Conservation (phyloP, 2,888 invertebrate species). For the Pristionchus mayeri region DNA sequence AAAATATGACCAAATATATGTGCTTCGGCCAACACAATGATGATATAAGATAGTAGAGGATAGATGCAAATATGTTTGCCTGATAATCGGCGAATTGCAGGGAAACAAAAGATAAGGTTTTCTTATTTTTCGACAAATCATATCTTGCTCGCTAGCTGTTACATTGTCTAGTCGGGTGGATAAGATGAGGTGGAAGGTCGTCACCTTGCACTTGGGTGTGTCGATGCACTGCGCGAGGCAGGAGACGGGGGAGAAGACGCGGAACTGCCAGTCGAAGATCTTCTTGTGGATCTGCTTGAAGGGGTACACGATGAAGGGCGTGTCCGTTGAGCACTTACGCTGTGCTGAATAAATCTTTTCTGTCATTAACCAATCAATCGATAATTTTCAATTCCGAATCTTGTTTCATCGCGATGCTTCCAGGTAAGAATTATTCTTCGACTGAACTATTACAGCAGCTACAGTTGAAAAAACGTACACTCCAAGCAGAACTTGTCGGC, state of each 20-base stretch:
- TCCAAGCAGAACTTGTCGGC: conserved; percentile 65
- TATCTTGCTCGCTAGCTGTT: no score
- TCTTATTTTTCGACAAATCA: no score
- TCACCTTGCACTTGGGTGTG: conserved; percentile 59
- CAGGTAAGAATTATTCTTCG: no score
- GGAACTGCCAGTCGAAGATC: conserved; percentile 45
- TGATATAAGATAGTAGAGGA: no score
- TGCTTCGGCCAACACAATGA: not conserved
- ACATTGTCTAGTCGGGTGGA: no score
- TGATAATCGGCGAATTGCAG: no score
- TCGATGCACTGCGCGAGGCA: conserved; percentile 64
- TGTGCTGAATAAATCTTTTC: conserved; percentile 53
- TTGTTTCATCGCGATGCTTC: no score
- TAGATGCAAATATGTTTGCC: no score
- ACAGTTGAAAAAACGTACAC: conserved; percentile 50
- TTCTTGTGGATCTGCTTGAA: conserved; percentile 56
- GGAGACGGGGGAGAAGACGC: conserved; percentile 59
- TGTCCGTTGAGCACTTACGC: conserved; percentile 60
- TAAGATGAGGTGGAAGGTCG: no score
- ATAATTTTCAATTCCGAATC: no score
- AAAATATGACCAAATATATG: no score
- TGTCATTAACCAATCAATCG: not conserved
- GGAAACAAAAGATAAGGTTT: no score
- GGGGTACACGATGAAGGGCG: conserved; percentile 61
- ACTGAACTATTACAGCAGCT: not conserved